These are phyloP conservation scores for Muntiacus reevesi DNA, from an alignment of 2,113 vertebrate species.

Conservation along the genomic window DNA sequence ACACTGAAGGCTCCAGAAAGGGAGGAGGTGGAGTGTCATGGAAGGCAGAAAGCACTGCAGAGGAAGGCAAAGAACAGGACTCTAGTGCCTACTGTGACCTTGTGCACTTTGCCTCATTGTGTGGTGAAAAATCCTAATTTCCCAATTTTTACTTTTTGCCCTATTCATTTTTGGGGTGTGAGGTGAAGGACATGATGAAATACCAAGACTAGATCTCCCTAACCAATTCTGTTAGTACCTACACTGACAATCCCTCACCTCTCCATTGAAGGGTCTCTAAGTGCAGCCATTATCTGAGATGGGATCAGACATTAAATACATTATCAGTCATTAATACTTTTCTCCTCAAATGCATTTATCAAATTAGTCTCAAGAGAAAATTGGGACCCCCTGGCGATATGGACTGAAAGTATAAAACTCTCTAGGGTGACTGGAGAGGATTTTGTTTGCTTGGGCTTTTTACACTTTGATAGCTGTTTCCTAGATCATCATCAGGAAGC, in stretches of 20 bases:
- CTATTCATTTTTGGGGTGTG: background rate
- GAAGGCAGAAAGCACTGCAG: background rate
- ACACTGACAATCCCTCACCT: constrained; percentile 15
- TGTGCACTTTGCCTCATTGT: background rate
- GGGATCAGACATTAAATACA: background rate
- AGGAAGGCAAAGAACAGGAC: background rate
- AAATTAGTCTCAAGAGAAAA: constrained; percentile 46
- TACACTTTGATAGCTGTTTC: constrained; percentile 34
- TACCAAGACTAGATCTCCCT: background rate
- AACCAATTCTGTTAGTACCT: background rate
- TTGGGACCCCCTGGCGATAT: background rate
- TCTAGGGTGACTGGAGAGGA: background rate
- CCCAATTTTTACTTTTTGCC: background rate
- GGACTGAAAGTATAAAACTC: background rate
- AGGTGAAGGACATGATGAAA: background rate
- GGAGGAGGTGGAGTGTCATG: background rate
- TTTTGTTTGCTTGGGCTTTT: background rate
- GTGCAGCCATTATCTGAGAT: constrained; percentile 13
- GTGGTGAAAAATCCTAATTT: background rate
- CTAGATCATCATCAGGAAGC: background rate
- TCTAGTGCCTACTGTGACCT: background rate
- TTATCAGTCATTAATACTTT: constrained; percentile 55
- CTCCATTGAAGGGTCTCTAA: background rate
- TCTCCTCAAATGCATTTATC: constrained; percentile 32
- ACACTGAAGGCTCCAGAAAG: background rate